Percentiles rank a stretch among this genome's conserved stretches.
phyloP scores from a whole-genome alignment of 92 coral and sea anemone species.

The Epizoanthus rinbou region DNA sequence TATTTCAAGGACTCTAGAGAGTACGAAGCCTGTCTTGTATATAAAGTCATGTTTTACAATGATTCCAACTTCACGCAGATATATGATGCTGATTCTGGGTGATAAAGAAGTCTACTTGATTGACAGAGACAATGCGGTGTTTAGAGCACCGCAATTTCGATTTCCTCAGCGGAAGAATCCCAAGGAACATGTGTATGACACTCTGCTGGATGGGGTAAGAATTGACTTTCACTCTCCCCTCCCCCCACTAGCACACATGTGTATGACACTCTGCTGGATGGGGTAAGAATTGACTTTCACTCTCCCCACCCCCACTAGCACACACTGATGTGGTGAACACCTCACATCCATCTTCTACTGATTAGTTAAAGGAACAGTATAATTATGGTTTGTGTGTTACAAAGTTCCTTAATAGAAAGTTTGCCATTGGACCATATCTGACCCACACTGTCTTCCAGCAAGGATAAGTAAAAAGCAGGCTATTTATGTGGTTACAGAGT shows the following conservation, averaged over 20 bases:
- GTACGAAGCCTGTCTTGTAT: no score
- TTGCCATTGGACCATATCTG: no score
- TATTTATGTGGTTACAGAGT: no score
- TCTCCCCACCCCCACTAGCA: background rate
- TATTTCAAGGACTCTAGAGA: no score
- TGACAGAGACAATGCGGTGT: slow-evolving; percentile 95
- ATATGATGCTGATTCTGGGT: slow-evolving; percentile 86
- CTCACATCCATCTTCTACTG: no score
- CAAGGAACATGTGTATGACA: slow-evolving; percentile 76
- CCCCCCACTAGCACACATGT: background rate
- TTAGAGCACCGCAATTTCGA: slow-evolving; percentile 90
- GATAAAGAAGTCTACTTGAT: slow-evolving; percentile 79
- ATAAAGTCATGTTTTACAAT: no score
- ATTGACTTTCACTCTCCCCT: background rate
- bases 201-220: slow-evolving; percentile 96
- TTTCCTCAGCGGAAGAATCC: slow-evolving; percentile 93
- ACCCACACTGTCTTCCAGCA: no score
- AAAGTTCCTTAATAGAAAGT: background rate
- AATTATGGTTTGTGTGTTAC: no score
- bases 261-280: slow-evolving; percentile 76
- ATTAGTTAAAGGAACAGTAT: no score
- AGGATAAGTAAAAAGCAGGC: no score
- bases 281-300: slow-evolving; percentile 62
- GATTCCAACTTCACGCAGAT: slow-evolving; percentile 47
- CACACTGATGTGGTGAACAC: no score